These are phyloP conservation scores for Tuberolachnus salignus DNA, from an alignment of 2,888 invertebrate species.

Conservation along the genomic window DNA sequence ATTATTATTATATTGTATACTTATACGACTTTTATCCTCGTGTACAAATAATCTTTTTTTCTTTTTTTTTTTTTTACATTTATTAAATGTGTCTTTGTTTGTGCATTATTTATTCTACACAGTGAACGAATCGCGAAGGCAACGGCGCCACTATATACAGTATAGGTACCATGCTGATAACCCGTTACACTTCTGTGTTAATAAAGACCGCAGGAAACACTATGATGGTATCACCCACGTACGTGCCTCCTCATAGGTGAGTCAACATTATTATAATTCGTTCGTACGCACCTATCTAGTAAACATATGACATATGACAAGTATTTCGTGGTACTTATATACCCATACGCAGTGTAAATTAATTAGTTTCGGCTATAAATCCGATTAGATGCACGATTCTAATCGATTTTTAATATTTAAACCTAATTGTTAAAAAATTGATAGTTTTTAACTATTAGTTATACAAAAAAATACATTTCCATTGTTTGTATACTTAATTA, in stretches of 20 bases:
- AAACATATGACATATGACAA: no score
- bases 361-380: no score
- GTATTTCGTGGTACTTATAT: no score
- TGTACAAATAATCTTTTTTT: background rate
- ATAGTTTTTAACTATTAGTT: no score
- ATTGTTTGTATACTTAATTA: no score
- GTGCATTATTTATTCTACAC: background rate
- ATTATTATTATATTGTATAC: background rate
- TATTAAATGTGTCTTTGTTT: constrained; percentile 19
- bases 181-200: constrained; percentile 50
- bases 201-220: constrained; percentile 36
- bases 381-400: no score
- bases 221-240: constrained; percentile 46
- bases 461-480: no score
- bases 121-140: constrained; percentile 30
- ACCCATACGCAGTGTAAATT: no score
- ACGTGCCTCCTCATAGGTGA: constrained; percentile 52
- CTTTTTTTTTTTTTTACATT: background rate
- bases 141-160: constrained; percentile 7
- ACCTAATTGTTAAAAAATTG: no score
- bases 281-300: no score
- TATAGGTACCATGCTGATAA: constrained; percentile 39
- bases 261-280: background rate
- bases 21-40: background rate
- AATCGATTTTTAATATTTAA: no score